Evolutionary conservation across 2,113 vertebrate genomes (phyloP).

Genomic region (Orientallactaga bullata): DNA sequence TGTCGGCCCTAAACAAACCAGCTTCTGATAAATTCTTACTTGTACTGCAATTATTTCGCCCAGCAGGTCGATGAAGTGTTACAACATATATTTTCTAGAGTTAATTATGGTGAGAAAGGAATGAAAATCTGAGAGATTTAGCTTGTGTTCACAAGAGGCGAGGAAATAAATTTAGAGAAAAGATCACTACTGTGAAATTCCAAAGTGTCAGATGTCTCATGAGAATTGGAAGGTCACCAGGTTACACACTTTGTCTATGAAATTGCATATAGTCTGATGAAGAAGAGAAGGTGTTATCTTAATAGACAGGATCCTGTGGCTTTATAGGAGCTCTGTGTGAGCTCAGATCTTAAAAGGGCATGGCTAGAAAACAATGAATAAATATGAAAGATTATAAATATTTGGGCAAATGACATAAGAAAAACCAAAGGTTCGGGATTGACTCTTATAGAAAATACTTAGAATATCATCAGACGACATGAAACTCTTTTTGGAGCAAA

Average conservation of each 20-base stretch:
- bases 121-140: neutral
- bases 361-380: slow-evolving; percentile 41
- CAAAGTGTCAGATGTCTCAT: neutral
- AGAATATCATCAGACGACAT: slow-evolving; percentile 31
- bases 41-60: neutral
- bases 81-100: neutral
- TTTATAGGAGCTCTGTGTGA: neutral
- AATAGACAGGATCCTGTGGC: neutral
- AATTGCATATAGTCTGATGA: neutral
- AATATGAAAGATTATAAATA: slow-evolving; percentile 9
- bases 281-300: neutral
- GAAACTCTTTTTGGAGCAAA: slow-evolving; percentile 50
- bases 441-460: slow-evolving; percentile 20
- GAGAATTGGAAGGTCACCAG: neutral
- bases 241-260: slow-evolving; percentile 28
- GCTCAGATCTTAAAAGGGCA: slow-evolving; percentile 33
- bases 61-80: neutral
- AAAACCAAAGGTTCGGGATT: slow-evolving; percentile 36
- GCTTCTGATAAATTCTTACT: slow-evolving; percentile 13
- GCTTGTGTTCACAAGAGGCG: neutral
- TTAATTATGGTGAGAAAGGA: slow-evolving; percentile 33
- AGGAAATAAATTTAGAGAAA: slow-evolving; percentile 28
- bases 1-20: slow-evolving; percentile 22
- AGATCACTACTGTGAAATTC: slow-evolving; percentile 23
- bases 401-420: slow-evolving; percentile 43